phyloP scores from a whole-genome alignment of 1,140 invertebrate species.

The Hydropsyche tenuis region DNA sequence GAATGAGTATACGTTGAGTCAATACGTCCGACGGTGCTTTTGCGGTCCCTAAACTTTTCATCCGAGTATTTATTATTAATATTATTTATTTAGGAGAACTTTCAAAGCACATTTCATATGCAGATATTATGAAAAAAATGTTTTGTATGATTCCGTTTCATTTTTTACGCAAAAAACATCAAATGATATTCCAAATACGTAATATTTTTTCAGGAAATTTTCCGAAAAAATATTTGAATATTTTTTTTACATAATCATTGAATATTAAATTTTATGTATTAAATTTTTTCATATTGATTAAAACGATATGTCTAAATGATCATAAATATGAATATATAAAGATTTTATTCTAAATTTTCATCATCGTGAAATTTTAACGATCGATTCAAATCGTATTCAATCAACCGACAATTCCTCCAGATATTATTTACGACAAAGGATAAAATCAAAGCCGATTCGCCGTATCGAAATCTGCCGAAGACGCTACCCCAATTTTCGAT shows the following conservation, averaged over 20 bases:
- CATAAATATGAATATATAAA: too few species aligned
- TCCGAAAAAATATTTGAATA: neutral
- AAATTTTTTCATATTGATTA: neutral
- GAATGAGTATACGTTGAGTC: constrained; percentile 17
- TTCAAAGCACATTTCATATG: neutral
- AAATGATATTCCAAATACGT: too few species aligned
- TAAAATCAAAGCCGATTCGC: neutral
- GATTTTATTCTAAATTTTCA: too few species aligned
- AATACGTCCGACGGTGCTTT: constrained; percentile 18
- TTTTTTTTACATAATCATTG: neutral
- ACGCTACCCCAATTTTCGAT: neutral
- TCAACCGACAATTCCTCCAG: neutral
- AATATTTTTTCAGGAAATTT: neutral
- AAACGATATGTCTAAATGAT: too few species aligned
- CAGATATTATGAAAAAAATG: neutral
- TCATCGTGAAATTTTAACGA: too few species aligned
- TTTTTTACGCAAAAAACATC: too few species aligned
- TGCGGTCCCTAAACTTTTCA: constrained; percentile 23
- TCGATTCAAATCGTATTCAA: neutral
- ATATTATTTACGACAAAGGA: neutral
- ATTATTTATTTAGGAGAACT: neutral
- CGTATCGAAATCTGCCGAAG: constrained; percentile 2
- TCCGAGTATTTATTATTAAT: constrained; percentile 22
- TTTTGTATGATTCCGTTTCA: too few species aligned
- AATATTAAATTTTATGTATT: neutral